These are phyloP conservation scores for Hololepta plana DNA, from an alignment of 2,888 invertebrate genomes.

Conservation along the genomic window DNA sequence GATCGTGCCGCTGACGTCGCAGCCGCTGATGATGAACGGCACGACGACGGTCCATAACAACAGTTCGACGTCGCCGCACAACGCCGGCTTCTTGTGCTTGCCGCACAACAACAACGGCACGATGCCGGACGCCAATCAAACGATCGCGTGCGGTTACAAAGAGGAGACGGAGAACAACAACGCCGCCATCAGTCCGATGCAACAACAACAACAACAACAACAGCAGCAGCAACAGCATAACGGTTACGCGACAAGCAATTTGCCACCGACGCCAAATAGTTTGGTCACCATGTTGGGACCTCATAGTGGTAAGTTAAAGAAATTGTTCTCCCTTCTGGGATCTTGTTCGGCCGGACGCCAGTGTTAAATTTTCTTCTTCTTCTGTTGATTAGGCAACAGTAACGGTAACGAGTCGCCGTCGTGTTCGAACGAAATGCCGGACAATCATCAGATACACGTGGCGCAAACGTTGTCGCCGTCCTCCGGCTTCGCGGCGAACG, in stretches of 20 bases:
- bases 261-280: conserved; percentile 28
- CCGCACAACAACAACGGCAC: conserved; percentile 1
- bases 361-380: not conserved
- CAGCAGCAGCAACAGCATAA: conserved; percentile 6
- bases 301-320: conserved; percentile 25
- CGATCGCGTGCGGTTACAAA: no score
- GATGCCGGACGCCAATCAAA: not conserved
- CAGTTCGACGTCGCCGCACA: conserved; percentile 26
- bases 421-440: no score
- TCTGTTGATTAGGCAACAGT: conserved; percentile 14
- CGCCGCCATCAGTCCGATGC: not conserved
- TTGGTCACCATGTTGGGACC: conserved; percentile 31
- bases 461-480: conserved; percentile 11
- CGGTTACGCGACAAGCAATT: conserved; percentile 15
- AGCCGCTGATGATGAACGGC: not conserved
- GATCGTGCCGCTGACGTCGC: conserved; percentile 17
- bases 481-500: conserved; percentile 11
- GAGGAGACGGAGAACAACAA: not conserved
- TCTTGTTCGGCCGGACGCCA: no score
- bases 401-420: conserved; percentile 23
- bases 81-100: conserved; percentile 1
- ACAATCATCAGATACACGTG: conserved; percentile 10
- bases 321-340: no score
- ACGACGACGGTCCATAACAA: conserved; percentile 17
- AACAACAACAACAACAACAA: conserved; percentile 7